These are phyloP conservation scores for Paralichthys olivaceus DNA, from an alignment of 2,113 vertebrate species.

Conservation along the genomic window DNA sequence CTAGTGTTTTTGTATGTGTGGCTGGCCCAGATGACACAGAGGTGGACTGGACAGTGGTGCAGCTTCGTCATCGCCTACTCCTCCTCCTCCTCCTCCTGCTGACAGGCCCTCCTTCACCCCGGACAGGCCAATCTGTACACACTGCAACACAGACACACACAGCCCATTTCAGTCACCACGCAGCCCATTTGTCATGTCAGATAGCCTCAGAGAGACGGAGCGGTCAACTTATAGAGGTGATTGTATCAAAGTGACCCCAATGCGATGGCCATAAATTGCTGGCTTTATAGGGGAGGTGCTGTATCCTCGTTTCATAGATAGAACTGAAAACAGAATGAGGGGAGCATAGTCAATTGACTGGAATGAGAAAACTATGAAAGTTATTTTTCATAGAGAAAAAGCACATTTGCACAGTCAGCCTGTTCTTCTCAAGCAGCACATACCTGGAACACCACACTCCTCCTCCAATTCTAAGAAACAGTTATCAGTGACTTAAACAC, in stretches of 20 bases:
- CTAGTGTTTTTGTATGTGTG: not conserved
- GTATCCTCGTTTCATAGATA: constrained; percentile 27
- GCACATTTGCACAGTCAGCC: no score
- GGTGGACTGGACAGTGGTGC: constrained; percentile 66
- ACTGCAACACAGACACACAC: constrained; percentile 66
- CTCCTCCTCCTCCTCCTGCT: constrained; percentile 43
- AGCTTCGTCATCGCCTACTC: constrained; percentile 4
- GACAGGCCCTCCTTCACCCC: constrained; percentile 72
- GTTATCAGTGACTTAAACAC: no score
- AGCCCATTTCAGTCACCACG: constrained; percentile 63
- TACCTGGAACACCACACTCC: no score
- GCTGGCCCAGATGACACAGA: constrained; percentile 43
- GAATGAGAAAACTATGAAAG: not conserved
- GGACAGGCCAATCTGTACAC: constrained; percentile 77
- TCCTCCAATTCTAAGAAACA: no score
- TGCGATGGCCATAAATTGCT: constrained; percentile 65
- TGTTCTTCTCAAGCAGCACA: no score
- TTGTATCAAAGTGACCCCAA: constrained; percentile 70
- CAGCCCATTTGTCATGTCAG: constrained; percentile 72
- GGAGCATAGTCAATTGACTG: not conserved
- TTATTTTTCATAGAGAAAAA: no score
- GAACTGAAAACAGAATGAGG: constrained; percentile 19
- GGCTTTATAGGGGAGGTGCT: constrained; percentile 36
- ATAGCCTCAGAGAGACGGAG: constrained; percentile 55
- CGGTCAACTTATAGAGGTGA: constrained; percentile 70